Conservation (phyloP, 2,113 vertebrate genomes). For the Falco punctatus region DNA sequence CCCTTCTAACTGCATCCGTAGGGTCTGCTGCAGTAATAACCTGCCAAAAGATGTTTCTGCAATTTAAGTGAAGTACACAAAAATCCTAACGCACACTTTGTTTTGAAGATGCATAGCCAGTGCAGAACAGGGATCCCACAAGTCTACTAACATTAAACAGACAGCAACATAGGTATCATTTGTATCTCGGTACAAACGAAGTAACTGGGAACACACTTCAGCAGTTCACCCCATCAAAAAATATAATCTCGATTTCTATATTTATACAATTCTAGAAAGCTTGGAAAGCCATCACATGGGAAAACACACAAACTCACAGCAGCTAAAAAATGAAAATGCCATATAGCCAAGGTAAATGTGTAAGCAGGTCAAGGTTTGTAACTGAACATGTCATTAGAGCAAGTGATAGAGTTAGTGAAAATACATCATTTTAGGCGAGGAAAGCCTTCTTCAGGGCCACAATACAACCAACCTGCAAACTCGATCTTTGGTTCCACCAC, state of each 20-base stretch:
- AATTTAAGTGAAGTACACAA: background rate
- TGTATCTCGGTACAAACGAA: background rate
- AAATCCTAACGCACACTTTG: background rate
- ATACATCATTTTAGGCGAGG: background rate
- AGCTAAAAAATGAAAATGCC: background rate
- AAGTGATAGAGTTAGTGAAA: background rate
- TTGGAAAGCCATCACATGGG: background rate
- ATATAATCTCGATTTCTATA: background rate
- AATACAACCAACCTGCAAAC: background rate
- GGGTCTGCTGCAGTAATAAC: background rate
- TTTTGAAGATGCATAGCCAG: background rate
- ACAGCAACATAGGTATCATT: background rate
- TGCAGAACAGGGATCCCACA: background rate
- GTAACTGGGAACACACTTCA: background rate
- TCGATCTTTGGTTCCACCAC: background rate
- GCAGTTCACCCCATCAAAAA: background rate
- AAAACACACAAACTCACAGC: background rate
- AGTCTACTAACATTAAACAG: background rate
- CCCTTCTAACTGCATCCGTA: background rate
- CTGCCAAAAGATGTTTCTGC: background rate
- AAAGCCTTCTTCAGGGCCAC: background rate
- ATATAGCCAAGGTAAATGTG: background rate
- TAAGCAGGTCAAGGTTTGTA: background rate
- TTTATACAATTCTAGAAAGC: background rate
- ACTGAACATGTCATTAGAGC: background rate